Conservation (phyloP, 2,888 invertebrate genomes). For the Taenaris catops region DNA sequence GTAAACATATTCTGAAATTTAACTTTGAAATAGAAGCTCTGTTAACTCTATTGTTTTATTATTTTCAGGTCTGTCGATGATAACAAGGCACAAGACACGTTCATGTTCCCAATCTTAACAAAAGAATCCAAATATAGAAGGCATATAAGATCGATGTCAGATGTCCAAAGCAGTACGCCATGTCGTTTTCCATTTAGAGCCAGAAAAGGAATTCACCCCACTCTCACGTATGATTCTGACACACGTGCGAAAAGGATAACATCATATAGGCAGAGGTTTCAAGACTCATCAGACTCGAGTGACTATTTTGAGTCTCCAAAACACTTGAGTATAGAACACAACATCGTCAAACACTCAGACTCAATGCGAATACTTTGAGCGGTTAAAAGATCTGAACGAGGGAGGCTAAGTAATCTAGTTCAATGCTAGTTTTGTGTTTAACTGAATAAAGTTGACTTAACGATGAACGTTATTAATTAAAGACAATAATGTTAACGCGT, state of each 20-base stretch:
- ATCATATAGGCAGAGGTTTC: slow-evolving; percentile 40
- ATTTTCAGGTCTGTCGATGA: slow-evolving; percentile 61
- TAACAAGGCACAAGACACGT: slow-evolving; percentile 37
- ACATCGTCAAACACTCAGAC: slow-evolving; percentile 65
- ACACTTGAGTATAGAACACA: slow-evolving; percentile 49
- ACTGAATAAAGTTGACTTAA: slow-evolving; percentile 17
- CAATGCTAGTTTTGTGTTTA: slow-evolving; percentile 23
- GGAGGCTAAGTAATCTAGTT: slow-evolving; percentile 54
- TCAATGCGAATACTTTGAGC: slow-evolving; percentile 61
- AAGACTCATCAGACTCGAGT: slow-evolving; percentile 66
- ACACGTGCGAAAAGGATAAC: slow-evolving; percentile 52
- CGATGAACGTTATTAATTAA: slow-evolving; percentile 6
- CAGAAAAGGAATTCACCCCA: slow-evolving; percentile 49
- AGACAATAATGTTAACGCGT: slow-evolving; percentile 9
- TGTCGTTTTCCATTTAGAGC: slow-evolving; percentile 56
- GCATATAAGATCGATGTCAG: slow-evolving; percentile 72
- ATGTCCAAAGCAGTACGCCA: slow-evolving; percentile 68
- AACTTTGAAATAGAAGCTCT: too few species aligned
- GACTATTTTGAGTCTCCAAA: slow-evolving; percentile 53
- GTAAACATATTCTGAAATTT: too few species aligned
- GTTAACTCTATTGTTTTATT: slow-evolving; percentile 19
- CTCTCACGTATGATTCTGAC: slow-evolving; percentile 65
- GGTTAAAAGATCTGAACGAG: slow-evolving; percentile 17
- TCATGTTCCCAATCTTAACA: slow-evolving; percentile 53
- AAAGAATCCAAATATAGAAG: slow-evolving; percentile 60